A percentile compares a stretch with the other conserved stretches of the same genome.
These are phyloP conservation scores for Mesorhabditis sp. DNA, from an alignment of 2,888 invertebrate species.

Conservation along the genomic window DNA sequence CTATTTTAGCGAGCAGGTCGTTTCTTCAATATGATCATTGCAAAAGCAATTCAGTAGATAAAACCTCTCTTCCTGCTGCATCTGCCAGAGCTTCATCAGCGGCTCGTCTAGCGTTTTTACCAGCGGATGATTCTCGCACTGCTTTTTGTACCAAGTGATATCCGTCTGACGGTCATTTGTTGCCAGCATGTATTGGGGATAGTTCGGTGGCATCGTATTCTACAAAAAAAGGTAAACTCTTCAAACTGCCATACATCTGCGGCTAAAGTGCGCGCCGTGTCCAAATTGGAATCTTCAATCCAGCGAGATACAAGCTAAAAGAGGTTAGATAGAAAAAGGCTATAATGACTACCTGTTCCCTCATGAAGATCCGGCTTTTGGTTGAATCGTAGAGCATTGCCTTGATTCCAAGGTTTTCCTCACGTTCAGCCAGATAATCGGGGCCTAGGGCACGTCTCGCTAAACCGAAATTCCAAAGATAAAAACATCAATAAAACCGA, in stretches of 20 bases:
- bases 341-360: neutral
- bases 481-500: neutral
- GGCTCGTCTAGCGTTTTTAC: neutral
- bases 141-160: neutral
- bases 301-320: neutral
- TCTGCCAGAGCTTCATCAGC: neutral
- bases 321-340: neutral
- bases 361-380: neutral
- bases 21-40: neutral
- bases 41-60: neutral
- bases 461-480: no score
- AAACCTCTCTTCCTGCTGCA: conserved; percentile 1
- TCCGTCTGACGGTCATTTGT: neutral
- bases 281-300: neutral
- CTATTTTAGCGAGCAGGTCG: neutral
- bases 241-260: neutral
- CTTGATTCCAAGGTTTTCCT: neutral
- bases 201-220: neutral
- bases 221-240: neutral
- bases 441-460: no score
- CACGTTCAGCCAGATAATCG: neutral
- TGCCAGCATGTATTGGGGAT: neutral
- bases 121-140: neutral
- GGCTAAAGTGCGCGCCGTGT: neutral
- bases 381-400: neutral